Base-by-base conservation (phyloP, 2,888 invertebrate species). In the Dilophus febrilis region DNA sequence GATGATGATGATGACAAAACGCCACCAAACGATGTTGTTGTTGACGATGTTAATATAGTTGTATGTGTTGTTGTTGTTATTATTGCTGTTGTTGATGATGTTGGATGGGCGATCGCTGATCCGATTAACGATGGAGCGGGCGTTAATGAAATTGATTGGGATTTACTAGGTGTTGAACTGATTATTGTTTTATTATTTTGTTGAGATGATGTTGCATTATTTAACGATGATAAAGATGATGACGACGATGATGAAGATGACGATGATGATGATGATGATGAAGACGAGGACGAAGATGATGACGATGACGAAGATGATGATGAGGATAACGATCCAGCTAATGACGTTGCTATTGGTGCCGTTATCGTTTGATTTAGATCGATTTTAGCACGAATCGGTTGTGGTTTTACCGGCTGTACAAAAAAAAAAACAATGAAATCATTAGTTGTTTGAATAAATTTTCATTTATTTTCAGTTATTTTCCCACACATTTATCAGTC, bases 331-430 rank as follows among this genome's bases (percentile, higher is more conserved):
- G 58, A 57, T 56, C 57, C 61, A 59, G 17, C 45, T 64, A 57
- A 60, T 55, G 54, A 57, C 55, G 56, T 57, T 59, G 38, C 43
- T 42, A 33, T 29, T 37, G 36, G 8, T 35, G 37, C 38, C 32
- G 32, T 35, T 35, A 31, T 37, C 35, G 45, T 63, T 56, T 64
- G 40, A 41, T 46, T 48, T 30, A 47, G 44, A 46, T 49, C 43
- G 39, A 51, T 53, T 38, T 50, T 55, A 64, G 77, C 77, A 63
- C 77, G 73, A 52, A 88, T 76, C 49, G 87, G 82, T 57, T 79
- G 79, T 46, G 87, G 87, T 67, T 87, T 87, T 50, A 88, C 77
- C 61, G 82, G 84, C 81, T 85, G 67, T 52, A 72, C 65, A 48
- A 43, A 52, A 37, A 41, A 50, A 45, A 35, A 29, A 28, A 35